phyloP scores from a whole-genome alignment of 2,888 invertebrate species.

The Zygaena filipendulae region DNA sequence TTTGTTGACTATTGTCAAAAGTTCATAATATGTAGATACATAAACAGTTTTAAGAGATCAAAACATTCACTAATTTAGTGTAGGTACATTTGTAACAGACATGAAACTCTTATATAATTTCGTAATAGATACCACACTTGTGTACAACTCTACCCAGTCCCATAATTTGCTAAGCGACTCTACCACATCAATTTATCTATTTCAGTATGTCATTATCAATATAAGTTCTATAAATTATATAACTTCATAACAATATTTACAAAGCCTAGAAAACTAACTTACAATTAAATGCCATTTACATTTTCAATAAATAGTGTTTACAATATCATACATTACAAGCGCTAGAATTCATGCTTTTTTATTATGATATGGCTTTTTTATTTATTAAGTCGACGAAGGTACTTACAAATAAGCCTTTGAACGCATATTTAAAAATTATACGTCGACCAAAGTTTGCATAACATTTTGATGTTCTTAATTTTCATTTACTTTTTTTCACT shows the following conservation, averaged over 20 bases:
- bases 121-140: conserved; percentile 11
- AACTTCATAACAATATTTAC: conserved; percentile 69
- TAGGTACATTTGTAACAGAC: conserved; percentile 40
- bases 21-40: no score
- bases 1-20: no score
- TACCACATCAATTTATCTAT: conserved; percentile 54
- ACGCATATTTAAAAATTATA: no score
- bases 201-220: conserved; percentile 44
- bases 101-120: conserved; percentile 35
- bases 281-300: conserved; percentile 66
- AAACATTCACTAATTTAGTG: conserved; percentile 46
- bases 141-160: conserved; percentile 53
- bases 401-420: no score
- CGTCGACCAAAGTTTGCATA: no score
- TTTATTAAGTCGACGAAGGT: conserved; percentile 52
- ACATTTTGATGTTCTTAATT: no score
- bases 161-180: conserved; percentile 43
- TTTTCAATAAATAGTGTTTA: conserved; percentile 63
- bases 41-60: conserved; percentile 49
- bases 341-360: conserved; percentile 55
- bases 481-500: no score
- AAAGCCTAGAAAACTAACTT: conserved; percentile 65
- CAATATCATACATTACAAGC: conserved; percentile 65
- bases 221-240: conserved; percentile 64
- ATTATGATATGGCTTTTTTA: conserved; percentile 58